Evolutionary conservation across 2,888 invertebrate species (phyloP).

Genomic region (Sesia bembeciformis): DNA sequence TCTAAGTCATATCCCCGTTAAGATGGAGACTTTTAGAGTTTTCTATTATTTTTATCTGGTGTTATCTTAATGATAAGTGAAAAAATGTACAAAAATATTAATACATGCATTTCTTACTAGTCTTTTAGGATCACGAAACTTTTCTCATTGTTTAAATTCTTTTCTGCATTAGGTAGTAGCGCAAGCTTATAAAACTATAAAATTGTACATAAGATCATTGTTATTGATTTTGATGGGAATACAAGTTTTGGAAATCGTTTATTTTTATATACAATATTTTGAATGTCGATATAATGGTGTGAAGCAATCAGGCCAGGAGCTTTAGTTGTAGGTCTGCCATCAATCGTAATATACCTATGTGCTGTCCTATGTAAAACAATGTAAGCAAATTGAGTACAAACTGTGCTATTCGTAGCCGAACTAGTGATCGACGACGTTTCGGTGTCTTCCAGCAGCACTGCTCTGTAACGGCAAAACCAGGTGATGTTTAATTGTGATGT

Average conservation of each 20-base stretch:
- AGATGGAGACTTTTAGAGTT: constrained; percentile 22
- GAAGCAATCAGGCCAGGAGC: constrained; percentile 24
- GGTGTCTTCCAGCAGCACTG: constrained; percentile 67
- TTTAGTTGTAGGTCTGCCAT: constrained; percentile 16
- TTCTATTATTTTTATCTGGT: constrained; percentile 65
- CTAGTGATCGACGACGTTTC: constrained; percentile 13
- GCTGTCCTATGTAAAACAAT: neutral
- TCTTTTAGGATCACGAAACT: constrained; percentile 62
- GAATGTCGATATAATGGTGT: constrained; percentile 39
- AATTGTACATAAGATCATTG: constrained; percentile 39
- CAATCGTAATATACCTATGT: constrained; percentile 6
- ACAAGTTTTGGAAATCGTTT: constrained; percentile 53
- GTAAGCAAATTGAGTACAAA: neutral
- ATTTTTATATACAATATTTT: constrained; percentile 66
- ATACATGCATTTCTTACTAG: constrained; percentile 70
- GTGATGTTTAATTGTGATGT: constrained; percentile 47
- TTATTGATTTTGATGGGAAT: constrained; percentile 37
- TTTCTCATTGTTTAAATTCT: constrained; percentile 30
- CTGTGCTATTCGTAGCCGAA: neutral
- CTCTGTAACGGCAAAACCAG: constrained; percentile 26
- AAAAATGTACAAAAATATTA: constrained; percentile 64
- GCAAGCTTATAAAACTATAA: constrained; percentile 20
- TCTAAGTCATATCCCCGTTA: constrained; percentile 65
- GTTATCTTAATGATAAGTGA: constrained; percentile 69
- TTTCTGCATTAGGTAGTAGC: constrained; percentile 30